Evolutionary conservation across 2,797 vertebrate species (phyloP), one percentile per base, ranked within the genome.

Genomic region (Ciconia nigra): DNA sequence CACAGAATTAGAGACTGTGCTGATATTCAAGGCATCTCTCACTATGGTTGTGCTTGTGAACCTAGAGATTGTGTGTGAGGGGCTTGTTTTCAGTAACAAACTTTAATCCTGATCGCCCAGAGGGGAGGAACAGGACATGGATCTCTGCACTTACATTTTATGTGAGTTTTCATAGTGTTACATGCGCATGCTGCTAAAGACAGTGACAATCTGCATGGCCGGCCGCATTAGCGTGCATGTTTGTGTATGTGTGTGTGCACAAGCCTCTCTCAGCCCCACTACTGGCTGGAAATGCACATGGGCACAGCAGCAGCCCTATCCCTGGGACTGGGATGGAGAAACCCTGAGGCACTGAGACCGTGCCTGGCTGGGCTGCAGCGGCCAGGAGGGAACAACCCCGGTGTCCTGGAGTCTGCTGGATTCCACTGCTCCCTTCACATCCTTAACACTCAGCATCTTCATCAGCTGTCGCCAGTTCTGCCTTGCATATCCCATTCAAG

Each of bases 291-390:
- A 4, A 20, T 58, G 14, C 5, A 26, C 22, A 12, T 2, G 22
- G 13, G 4, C 28, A 33, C 18, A 69, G 37, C 18, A 54, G 41
- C 22, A 89, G 41, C 17, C 1, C 2, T 28, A 46, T 15, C 4
- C 19, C 21, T 52, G 28, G 19, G 11, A 46, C n/a, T 49, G 22
- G 25, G 19, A 57, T 28, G 20, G 16, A 62, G 42, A 84, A 3
- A 25, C 7, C 37, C 3, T 47, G 3, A 4, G 51, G 12, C 3
- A 3, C 44, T 44, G 9, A 42, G 29, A 62, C 11, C 3, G 4
- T 26, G 18, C 26, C 10, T 0, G 0, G 3, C 11, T 76, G 55
- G 26, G 52, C 47, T 44, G 29, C 41, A 44, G 61, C 0, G 0
- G 9, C 7, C 49, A 72, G 22, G 22, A 76, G 22, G 9, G n/a